Conservation (phyloP, 2,113 vertebrate genomes). For the Oreocharis arfaki region DNA sequence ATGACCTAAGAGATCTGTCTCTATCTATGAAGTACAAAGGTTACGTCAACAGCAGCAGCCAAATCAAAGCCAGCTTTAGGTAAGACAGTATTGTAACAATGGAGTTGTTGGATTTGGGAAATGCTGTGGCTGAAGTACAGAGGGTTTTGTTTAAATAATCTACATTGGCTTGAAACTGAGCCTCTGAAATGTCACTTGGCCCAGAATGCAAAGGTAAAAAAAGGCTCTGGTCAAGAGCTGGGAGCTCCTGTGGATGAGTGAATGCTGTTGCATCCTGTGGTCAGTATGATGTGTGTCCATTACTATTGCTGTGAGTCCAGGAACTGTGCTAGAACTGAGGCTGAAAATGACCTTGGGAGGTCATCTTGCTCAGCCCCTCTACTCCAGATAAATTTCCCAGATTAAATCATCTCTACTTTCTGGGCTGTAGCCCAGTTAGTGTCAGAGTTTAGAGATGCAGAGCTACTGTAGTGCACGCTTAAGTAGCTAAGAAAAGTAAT, state of each 20-base stretch:
- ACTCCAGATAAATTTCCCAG: background rate
- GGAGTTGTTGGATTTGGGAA: background rate
- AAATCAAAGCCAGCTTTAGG: slow-evolving; percentile 99
- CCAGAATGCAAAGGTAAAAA: background rate
- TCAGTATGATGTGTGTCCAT: fast-evolving
- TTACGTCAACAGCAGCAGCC: slow-evolving; percentile 97
- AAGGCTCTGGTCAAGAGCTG: background rate
- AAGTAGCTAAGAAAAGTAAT: background rate
- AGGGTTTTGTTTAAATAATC: background rate
- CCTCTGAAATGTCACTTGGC: background rate
- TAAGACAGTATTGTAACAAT: slow-evolving; percentile 38
- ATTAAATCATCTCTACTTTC: background rate
- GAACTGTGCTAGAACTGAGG: background rate
- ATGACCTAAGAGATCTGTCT: slow-evolving; percentile 95
- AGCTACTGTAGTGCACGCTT: background rate
- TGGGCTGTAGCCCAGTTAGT: background rate
- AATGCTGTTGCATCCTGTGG: background rate
- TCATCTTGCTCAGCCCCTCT: background rate
- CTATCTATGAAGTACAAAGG: slow-evolving; percentile 99
- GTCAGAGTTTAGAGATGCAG: background rate
- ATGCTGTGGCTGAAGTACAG: background rate
- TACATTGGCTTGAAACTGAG: background rate
- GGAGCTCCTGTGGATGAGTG: background rate
- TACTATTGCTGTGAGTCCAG: background rate
- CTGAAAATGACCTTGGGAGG: background rate